Evolutionary conservation across 1,140 invertebrate genomes (phyloP).

Genomic region (Sycobia sp.): DNA sequence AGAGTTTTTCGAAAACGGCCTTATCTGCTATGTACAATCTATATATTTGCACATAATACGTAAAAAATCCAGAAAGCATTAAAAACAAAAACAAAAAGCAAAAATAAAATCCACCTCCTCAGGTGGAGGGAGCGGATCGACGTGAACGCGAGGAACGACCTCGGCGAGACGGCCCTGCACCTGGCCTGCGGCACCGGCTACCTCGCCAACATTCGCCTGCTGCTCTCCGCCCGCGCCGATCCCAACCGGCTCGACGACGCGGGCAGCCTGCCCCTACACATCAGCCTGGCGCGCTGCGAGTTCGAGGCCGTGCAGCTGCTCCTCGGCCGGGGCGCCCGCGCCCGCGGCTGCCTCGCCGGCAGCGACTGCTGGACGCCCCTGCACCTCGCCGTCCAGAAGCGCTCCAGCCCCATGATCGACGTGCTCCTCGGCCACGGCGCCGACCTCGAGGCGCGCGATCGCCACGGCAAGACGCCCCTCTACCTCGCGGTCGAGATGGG

Average conservation of each 20-base stretch:
- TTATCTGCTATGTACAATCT: too few species aligned
- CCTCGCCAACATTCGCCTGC: not conserved
- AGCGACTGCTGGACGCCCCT: not conserved
- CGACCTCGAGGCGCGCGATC: not conserved
- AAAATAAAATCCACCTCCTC: too few species aligned
- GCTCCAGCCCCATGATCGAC: not conserved
- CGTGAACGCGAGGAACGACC: not conserved
- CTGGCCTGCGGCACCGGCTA: not conserved
- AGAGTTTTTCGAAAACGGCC: too few species aligned
- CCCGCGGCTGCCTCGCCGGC: not conserved
- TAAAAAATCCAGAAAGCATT: too few species aligned
- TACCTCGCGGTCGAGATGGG: not conserved
- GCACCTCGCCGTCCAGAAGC: not conserved
- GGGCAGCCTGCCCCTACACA: not conserved
- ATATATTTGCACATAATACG: too few species aligned
- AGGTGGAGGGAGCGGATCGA: too few species aligned
- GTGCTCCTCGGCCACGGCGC: not conserved
- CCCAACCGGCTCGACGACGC: not conserved
- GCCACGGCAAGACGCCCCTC: not conserved
- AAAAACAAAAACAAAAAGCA: too few species aligned
- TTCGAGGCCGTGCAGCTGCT: not conserved
- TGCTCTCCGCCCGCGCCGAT: not conserved
- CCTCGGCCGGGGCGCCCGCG: not conserved
- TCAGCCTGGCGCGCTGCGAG: not conserved
- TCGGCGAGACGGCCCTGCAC: constrained; percentile 1